phyloP scores from a whole-genome alignment of 2,888 invertebrate species.

The Mesochorus sp. region DNA sequence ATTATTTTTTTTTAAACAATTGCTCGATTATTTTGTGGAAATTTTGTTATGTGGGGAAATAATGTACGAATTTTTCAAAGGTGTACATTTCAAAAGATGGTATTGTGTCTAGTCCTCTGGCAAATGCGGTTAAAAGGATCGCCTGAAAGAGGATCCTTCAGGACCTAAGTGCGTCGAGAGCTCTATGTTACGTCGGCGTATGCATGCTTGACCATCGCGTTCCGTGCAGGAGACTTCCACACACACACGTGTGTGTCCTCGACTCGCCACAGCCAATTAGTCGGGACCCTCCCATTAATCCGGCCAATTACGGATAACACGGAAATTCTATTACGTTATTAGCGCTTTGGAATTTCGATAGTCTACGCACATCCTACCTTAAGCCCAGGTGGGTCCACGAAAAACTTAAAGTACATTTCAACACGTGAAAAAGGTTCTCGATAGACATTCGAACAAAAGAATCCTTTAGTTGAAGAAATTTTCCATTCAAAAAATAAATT shows the following conservation, averaged over 20 bases:
- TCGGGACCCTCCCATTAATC: conserved; percentile 77
- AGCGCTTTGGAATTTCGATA: conserved; percentile 56
- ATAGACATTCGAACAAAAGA: too few species aligned
- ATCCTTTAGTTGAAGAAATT: too few species aligned
- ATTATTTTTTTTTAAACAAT: too few species aligned
- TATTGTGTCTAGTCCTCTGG: conserved; percentile 11
- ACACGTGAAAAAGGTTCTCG: not conserved
- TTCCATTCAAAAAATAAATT: too few species aligned
- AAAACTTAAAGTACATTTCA: not conserved
- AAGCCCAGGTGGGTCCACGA: too few species aligned
- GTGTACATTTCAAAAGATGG: conserved; percentile 32
- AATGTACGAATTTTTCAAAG: conserved; percentile 36
- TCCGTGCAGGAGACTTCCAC: conserved; percentile 21
- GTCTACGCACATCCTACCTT: not conserved
- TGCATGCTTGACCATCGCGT: conserved; percentile 6
- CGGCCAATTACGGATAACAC: conserved; percentile 68
- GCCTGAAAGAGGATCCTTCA: not conserved
- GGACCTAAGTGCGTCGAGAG: conserved; percentile 39
- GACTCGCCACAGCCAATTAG: conserved; percentile 78
- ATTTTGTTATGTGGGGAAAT: too few species aligned
- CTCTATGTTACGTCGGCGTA: conserved; percentile 40
- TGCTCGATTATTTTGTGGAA: too few species aligned
- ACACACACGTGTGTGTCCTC: conserved; percentile 63
- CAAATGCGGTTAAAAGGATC: conserved; percentile 23
- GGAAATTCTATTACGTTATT: conserved; percentile 65